Evolutionary conservation across 2,797 vertebrate genomes (phyloP).

Genomic region (Amazonetta brasiliensis): DNA sequence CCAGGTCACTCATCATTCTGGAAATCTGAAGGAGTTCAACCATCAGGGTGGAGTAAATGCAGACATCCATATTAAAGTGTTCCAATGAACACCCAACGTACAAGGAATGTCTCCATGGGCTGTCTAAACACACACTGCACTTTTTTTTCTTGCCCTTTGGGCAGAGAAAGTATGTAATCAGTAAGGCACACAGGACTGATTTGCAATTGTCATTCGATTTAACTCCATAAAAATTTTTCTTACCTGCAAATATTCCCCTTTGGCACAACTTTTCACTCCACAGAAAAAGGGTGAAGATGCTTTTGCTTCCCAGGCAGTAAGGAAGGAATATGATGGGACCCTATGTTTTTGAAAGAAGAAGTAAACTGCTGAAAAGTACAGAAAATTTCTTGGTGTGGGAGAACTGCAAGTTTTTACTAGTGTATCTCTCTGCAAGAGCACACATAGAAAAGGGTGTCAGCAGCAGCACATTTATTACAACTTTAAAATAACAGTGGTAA

Average conservation of each 20-base stretch:
- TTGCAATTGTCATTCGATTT: constrained; percentile 48
- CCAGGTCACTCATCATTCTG: constrained; percentile 70
- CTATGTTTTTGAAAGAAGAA: not conserved
- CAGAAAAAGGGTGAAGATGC: not conserved
- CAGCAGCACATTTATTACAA: not conserved
- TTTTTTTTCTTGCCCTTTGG: constrained; percentile 68
- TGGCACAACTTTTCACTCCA: not conserved
- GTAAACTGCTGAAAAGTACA: not conserved
- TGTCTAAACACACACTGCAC: constrained; percentile 46
- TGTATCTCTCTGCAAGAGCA: not conserved
- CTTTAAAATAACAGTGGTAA: not conserved
- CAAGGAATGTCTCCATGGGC: constrained; percentile 57
- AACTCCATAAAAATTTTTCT: not conserved
- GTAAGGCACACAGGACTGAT: constrained; percentile 24
- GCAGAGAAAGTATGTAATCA: constrained; percentile 53
- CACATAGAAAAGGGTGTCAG: not conserved
- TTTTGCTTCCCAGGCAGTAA: not conserved
- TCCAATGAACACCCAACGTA: constrained; percentile 68
- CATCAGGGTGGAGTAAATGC: constrained; percentile 34
- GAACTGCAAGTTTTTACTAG: not conserved
- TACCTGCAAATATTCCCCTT: constrained; percentile 1
- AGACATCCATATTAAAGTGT: constrained; percentile 55
- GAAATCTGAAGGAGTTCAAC: constrained; percentile 60
- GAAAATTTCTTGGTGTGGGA: not conserved
- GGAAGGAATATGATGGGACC: not conserved